Evolutionary conservation across 2,797 vertebrate species (phyloP).

Genomic region (Chaetophractus vellerosus): DNA sequence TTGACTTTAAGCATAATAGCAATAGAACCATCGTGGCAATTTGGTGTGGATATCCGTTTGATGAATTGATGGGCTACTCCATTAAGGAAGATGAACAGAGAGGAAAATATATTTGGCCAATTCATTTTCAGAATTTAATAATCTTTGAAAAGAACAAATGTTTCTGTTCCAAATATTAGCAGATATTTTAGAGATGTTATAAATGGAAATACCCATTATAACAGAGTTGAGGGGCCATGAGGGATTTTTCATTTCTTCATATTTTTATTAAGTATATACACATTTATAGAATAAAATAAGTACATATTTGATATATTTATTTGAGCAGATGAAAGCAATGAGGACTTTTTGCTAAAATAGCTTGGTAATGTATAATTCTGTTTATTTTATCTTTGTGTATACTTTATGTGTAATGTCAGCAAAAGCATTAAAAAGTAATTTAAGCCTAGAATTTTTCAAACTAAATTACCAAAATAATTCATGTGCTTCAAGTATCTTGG

Average conservation of each 20-base stretch:
- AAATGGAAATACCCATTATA: neutral
- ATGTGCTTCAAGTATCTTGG: neutral
- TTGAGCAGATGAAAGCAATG: neutral
- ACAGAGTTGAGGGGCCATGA: neutral
- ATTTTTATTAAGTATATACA: neutral
- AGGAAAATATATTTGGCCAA: neutral
- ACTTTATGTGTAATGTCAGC: neutral
- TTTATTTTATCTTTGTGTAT: slow-evolving; percentile 29
- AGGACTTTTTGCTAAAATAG: neutral
- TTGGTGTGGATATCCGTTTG: neutral
- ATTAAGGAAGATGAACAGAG: neutral
- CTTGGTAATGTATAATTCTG: too few relatives aligned
- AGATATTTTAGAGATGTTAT: neutral
- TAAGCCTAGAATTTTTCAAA: neutral
- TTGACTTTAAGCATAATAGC: neutral
- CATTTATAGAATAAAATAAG: neutral
- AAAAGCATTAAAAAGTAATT: neutral
- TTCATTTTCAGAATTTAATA: neutral
- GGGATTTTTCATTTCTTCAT: neutral
- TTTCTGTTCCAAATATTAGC: slow-evolving; percentile 30
- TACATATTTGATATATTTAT: neutral
- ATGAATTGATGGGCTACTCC: neutral
- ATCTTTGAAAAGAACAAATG: neutral
- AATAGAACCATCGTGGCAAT: neutral
- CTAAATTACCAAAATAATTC: neutral